These are phyloP conservation scores for Leptura quadrifasciata DNA, from an alignment of 2,888 invertebrate genomes.

Conservation along the genomic window DNA sequence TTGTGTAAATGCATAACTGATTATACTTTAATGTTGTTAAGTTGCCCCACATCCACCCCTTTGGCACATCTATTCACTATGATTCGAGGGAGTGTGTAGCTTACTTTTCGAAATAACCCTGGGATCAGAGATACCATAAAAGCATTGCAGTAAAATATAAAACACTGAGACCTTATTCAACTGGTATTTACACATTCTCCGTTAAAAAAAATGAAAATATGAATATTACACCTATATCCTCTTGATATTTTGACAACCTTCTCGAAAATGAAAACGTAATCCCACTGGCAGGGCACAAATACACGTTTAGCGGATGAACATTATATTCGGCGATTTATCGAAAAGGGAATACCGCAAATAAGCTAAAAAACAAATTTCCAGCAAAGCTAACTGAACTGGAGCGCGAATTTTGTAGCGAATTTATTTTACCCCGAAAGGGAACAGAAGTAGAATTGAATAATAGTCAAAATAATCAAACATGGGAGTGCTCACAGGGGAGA, in stretches of 20 bases:
- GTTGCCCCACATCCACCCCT: too few species aligned
- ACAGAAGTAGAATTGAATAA: not conserved
- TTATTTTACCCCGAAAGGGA: not conserved
- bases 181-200: not conserved
- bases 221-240: not conserved
- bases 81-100: too few species aligned
- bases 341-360: conserved; percentile 19
- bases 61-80: too few species aligned
- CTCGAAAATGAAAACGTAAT: conserved; percentile 6
- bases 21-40: too few species aligned
- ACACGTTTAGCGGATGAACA: conserved; percentile 15
- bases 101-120: too few species aligned
- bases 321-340: conserved; percentile 19
- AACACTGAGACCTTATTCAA: too few species aligned
- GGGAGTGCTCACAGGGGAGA: not conserved
- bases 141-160: too few species aligned
- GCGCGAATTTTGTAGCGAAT: conserved; percentile 11
- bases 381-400: conserved; percentile 13
- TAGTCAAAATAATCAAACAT: conserved; percentile 10
- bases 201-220: not conserved
- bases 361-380: conserved; percentile 25
- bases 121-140: too few species aligned
- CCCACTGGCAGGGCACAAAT: not conserved
- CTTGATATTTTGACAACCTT: not conserved
- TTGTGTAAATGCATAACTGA: too few species aligned